These are phyloP conservation scores for Lydus trimaculatus DNA, from an alignment of 2,888 invertebrate species.

Conservation along the genomic window DNA sequence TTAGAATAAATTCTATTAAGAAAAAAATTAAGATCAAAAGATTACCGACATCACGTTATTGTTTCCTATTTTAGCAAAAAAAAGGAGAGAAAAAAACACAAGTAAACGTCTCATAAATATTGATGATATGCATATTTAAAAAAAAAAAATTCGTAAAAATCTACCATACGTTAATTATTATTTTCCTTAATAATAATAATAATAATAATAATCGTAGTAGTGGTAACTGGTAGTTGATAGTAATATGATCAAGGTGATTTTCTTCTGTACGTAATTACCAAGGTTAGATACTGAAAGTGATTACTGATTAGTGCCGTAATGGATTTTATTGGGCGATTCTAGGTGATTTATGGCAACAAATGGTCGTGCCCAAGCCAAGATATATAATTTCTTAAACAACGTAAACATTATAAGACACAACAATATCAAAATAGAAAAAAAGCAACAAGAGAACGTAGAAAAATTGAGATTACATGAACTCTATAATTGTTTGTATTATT, in stretches of 20 bases:
- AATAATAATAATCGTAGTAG: background rate
- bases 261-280: background rate
- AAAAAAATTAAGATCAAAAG: conserved; percentile 1
- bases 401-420: background rate
- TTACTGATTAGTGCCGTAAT: conserved; percentile 10
- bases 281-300: conserved; percentile 13
- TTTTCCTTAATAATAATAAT: background rate
- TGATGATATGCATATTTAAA: conserved; percentile 3
- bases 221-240: background rate
- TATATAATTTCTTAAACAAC: background rate
- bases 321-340: conserved; percentile 15
- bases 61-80: background rate
- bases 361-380: conserved; percentile 7
- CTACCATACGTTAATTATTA: background rate
- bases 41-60: conserved; percentile 3
- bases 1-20: background rate
- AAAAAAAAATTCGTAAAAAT: background rate
- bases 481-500: background rate
- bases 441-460: background rate
- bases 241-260: background rate
- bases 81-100: background rate
- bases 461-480: background rate
- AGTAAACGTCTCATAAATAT: background rate
- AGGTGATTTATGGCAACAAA: conserved; percentile 10
- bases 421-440: background rate